Evolutionary conservation across 2,113 vertebrate species (phyloP), one percentile per base, ranked within the genome.

Genomic region (Proterorhinus semilunaris): DNA sequence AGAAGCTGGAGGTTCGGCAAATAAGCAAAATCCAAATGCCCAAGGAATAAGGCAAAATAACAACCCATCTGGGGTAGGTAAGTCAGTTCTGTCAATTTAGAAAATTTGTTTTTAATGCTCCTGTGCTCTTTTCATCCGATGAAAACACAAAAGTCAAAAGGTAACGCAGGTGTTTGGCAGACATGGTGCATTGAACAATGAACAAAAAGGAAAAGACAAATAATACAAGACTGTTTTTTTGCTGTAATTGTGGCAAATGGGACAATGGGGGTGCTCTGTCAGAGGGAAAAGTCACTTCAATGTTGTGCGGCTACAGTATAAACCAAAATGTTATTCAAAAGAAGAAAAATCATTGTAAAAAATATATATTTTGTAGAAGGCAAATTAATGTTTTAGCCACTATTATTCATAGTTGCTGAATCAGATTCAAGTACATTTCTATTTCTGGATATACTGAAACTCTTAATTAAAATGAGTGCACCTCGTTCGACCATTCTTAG

Each of bases 1-100:
- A 16, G 36, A 52, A 17, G 59, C 57, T 65, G 61, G 71, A 61
- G 58, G 64, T 74, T 69, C 21, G 43, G 53, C 49, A 51, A 71
- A 79, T 43, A 79, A 55, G 64, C 65, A 55, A 71, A 71, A 53
- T 55, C 11, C 54, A 57, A n/a, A 47, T 50, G 53, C 44, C 12
- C 42, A 61, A 44, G 42, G 8, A 45, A 61, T 44, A 61, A 59
- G 2, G 15, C 1, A 59, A 75, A 64, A 50, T 45, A 10, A 66
- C 21, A 63, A 54, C 7, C 17, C 68, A 65, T 72, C 64, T 83
- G 67, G 46, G 58, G 69, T n/a, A 36, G 16, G 51, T 27, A 13
- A 54, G 15, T 65, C 15, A 50, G 11, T 62, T 44, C 46, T 9
- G 7, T 10, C 50, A 57, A 46, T 36, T 36, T 44, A 12, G 42